Conservation (phyloP, 2,888 invertebrate species). For the Megalurothrips usitatus region DNA sequence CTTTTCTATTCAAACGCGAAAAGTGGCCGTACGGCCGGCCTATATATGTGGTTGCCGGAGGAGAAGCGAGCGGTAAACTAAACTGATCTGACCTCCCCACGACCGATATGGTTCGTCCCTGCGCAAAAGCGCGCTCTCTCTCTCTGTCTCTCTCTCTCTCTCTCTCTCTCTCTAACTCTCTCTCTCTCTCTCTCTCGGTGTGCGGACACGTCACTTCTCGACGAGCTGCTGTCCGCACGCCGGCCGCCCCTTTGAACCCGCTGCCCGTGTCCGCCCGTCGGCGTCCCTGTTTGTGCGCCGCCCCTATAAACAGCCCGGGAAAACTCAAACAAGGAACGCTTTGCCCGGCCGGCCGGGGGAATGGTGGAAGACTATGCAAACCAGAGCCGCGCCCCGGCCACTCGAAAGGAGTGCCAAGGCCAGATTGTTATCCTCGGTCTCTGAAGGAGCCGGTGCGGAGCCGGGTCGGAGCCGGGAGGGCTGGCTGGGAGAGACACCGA, state of each 20-base stretch:
- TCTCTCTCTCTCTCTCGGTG: too few species aligned
- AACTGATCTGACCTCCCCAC: not conserved
- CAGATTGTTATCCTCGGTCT: not conserved
- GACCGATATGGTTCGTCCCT: not conserved
- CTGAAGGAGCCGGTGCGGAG: too few species aligned
- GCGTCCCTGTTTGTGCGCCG: too few species aligned
- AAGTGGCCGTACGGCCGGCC: not conserved
- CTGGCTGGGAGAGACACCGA: too few species aligned
- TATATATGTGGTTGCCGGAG: not conserved
- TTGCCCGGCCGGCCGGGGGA: not conserved
- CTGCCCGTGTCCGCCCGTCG: too few species aligned
- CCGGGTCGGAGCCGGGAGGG: too few species aligned
- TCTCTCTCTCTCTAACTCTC: too few species aligned
- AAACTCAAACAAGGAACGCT: not conserved
- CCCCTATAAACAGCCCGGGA: not conserved
- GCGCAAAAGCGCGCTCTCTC: not conserved
- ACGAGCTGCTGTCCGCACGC: too few species aligned
- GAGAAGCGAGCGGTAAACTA: not conserved
- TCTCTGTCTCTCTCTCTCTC: too few species aligned
- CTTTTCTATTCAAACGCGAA: conserved; percentile 21
- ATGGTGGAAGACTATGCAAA: not conserved
- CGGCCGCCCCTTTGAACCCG: too few species aligned
- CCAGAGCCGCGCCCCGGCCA: not conserved
- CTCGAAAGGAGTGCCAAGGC: not conserved
- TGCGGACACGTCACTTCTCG: too few species aligned